Evolutionary conservation across 2,113 vertebrate species (phyloP), one percentile per base, ranked within the genome.

Genomic region (Dicerorhinus sumatrensis): DNA sequence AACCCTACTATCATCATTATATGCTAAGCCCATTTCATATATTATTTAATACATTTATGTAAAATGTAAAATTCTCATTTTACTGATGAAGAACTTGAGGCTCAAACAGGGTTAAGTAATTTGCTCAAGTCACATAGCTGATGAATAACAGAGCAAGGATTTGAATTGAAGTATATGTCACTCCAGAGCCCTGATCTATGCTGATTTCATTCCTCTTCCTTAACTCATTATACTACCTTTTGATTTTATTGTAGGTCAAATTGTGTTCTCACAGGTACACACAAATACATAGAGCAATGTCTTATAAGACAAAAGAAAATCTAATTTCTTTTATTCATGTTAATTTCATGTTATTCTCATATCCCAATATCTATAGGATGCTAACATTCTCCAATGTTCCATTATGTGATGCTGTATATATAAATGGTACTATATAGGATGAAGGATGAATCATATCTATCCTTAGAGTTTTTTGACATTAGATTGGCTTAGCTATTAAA

Each of bases 401-500:
- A 62, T 84, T 89, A 67, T 42, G n/a, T 85, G 10, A 90, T 85
- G 8, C 10, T 93, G 3, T 69, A n/a, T 82, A 36, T 92, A 10
- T 80, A 79, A 88, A 80, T 76, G 20, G 31, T 80, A 58, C 46
- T 51, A 8, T 58, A 54, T 46, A 93, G 17, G 25, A 36, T 65
- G 76, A 88, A 89, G 72, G 16, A 27, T 62, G 21, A 91, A 17
- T 91, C 39, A 56, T 62, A 63, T 69, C 23, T 77, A 31, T 48
- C 23, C 36, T 58, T 67, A 63, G 56, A 94, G 13, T 25, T 95
- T 91, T 94, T 88, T 84, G 42, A 21, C 31, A 58, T 7, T 56
- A 54, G 33, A 16, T 88, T 96, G 89, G 18, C 56, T 86, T 96
- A 84, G 46, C 39, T 93, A 79, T 93, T 97, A 87, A 82, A 77